Conservation (phyloP, 2,888 invertebrate genomes). For the Calameuta pallipes region DNA sequence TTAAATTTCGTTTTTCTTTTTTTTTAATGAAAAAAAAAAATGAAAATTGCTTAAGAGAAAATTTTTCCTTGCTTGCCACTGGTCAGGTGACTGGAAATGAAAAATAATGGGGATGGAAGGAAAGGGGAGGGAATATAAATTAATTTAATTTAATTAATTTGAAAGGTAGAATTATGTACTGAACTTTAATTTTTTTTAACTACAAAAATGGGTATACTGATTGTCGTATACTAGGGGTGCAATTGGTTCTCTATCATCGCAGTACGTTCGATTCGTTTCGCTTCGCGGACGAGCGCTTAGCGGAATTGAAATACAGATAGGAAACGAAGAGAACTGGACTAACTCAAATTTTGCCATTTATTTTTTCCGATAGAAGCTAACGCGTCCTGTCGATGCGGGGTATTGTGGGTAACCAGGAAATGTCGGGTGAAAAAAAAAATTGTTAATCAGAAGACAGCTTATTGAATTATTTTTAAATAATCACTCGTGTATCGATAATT, state of each 20-base stretch:
- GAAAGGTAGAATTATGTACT: not conserved
- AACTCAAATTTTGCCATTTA: not conserved
- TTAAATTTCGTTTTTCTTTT: not conserved
- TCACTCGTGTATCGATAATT: not conserved
- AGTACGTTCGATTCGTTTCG: not conserved
- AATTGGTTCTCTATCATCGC: not conserved
- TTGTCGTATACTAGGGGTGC: not conserved
- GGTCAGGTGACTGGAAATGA: not conserved
- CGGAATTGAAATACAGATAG: not conserved
- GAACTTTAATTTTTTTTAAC: not conserved
- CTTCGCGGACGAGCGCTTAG: not conserved
- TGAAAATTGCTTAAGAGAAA: constrained; percentile 9
- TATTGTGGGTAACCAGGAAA: not conserved
- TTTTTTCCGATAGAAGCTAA: not conserved
- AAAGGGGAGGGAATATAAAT: not conserved
- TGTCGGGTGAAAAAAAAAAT: not conserved
- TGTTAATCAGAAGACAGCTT: not conserved
- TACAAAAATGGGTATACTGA: not conserved
- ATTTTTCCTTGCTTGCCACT: constrained; percentile 29
- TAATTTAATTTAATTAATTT: not conserved
- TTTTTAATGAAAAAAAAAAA: constrained; percentile 9
- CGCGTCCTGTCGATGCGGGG: not conserved
- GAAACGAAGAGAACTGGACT: not conserved
- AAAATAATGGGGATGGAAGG: not conserved
- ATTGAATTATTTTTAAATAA: not conserved